Evolutionary conservation across 2,888 invertebrate genomes (phyloP).

Genomic region (Corbicula japonica): DNA sequence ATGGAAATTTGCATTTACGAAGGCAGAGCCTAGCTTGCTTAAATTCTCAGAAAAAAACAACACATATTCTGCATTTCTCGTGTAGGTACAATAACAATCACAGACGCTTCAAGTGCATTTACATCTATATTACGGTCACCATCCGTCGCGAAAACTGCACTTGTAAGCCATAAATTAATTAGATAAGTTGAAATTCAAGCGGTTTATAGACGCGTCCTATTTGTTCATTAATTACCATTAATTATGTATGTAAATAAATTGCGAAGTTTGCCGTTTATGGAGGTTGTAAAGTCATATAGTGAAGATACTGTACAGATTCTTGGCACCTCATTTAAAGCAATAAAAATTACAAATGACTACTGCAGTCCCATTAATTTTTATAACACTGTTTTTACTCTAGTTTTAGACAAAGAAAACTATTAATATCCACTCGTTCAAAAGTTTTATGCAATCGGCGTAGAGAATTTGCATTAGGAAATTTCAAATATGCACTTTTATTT

Average conservation of each 20-base stretch:
- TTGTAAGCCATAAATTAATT: slow-evolving; percentile 40
- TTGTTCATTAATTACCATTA: slow-evolving; percentile 59
- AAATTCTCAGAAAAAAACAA: no score
- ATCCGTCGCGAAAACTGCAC: background rate
- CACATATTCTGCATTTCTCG: no score
- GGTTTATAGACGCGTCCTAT: slow-evolving; percentile 20
- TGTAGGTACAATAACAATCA: no score
- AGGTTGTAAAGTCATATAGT: slow-evolving; percentile 17
- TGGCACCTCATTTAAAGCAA: slow-evolving; percentile 25
- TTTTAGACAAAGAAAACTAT: no score
- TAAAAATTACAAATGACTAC: background rate
- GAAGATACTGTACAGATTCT: background rate
- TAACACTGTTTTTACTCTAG: no score
- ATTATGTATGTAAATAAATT: slow-evolving; percentile 57
- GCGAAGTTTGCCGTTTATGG: slow-evolving; percentile 19
- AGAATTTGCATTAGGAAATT: no score
- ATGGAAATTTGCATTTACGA: no score
- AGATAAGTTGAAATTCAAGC: slow-evolving; percentile 17
- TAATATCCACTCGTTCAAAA: no score
- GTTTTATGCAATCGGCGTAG: no score
- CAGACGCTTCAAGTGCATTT: slow-evolving; percentile 20
- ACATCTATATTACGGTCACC: background rate
- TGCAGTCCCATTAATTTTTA: no score
- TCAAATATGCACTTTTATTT: no score
- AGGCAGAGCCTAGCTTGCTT: no score